Evolutionary conservation across 2,797 vertebrate species (phyloP).

Genomic region (Petrocephalus sullivani): DNA sequence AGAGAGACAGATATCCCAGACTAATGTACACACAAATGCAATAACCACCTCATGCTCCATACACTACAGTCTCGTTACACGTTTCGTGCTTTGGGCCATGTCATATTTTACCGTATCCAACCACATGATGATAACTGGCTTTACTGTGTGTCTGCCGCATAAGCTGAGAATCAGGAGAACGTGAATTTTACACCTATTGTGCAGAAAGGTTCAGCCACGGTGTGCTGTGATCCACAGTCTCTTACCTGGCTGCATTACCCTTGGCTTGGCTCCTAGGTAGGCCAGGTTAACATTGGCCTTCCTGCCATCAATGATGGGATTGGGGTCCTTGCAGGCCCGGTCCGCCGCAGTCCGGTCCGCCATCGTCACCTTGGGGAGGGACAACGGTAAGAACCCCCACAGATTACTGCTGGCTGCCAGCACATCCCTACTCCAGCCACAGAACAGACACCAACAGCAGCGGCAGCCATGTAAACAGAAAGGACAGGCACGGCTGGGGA

Average conservation of each 20-base stretch:
- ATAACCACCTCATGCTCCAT: not conserved
- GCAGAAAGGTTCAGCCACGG: not conserved
- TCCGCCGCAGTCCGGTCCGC: conserved; percentile 92
- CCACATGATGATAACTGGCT: not conserved
- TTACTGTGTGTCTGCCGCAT: not conserved
- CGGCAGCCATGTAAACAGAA: not conserved
- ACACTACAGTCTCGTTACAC: not conserved
- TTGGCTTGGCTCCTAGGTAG: conserved; percentile 92
- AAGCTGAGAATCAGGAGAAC: not conserved
- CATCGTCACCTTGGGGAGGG: conserved; percentile 85
- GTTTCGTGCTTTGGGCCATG: not conserved
- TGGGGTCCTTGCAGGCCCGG: conserved; percentile 94
- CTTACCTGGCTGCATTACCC: conserved; percentile 97
- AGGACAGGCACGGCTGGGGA: not conserved
- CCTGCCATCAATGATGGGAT: conserved; percentile 96
- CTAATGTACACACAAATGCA: not conserved
- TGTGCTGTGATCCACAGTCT: not conserved
- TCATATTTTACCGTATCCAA: not conserved
- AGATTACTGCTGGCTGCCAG: not conserved
- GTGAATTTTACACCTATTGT: not conserved
- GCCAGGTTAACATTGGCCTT: conserved; percentile 98
- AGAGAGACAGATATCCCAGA: not conserved
- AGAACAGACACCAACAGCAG: not conserved
- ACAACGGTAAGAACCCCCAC: conserved; percentile 6
- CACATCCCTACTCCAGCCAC: not conserved